Conservation (phyloP, 2,888 invertebrate genomes). For the Chironomus riparius region DNA sequence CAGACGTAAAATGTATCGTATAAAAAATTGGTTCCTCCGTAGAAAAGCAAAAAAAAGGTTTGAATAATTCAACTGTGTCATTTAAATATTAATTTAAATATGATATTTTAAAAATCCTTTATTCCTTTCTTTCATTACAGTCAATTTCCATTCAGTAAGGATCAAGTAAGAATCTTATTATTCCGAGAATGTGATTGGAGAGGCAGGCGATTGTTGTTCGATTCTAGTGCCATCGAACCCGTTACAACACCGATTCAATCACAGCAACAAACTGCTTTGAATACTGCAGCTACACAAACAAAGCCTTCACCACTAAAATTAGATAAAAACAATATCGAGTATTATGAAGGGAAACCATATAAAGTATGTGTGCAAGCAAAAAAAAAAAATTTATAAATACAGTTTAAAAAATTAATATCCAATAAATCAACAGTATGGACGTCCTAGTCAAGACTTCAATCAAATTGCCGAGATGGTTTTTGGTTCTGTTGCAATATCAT, state of each 20-base stretch:
- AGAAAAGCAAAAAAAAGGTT: no score
- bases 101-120: background rate
- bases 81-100: no score
- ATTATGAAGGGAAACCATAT: slow-evolving; percentile 54
- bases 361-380: slow-evolving; percentile 50
- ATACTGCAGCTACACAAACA: background rate
- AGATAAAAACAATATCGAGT: slow-evolving; percentile 45
- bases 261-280: slow-evolving; percentile 1
- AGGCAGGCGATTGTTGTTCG: slow-evolving; percentile 72
- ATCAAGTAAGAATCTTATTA: slow-evolving; percentile 71
- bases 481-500: slow-evolving; percentile 83
- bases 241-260: slow-evolving; percentile 38
- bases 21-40: no score
- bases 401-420: background rate
- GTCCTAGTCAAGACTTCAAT: slow-evolving; percentile 58
- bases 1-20: no score
- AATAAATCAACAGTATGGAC: slow-evolving; percentile 49
- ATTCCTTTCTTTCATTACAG: slow-evolving; percentile 31
- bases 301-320: background rate
- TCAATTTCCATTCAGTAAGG: slow-evolving; percentile 54
- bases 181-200: slow-evolving; percentile 79
- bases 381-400: background rate
- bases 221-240: slow-evolving; percentile 62
- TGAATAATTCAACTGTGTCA: no score
- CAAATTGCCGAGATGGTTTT: slow-evolving; percentile 86